phyloP scores from a whole-genome alignment of 2,797 vertebrate species.

The Phoebastria nigripes region DNA sequence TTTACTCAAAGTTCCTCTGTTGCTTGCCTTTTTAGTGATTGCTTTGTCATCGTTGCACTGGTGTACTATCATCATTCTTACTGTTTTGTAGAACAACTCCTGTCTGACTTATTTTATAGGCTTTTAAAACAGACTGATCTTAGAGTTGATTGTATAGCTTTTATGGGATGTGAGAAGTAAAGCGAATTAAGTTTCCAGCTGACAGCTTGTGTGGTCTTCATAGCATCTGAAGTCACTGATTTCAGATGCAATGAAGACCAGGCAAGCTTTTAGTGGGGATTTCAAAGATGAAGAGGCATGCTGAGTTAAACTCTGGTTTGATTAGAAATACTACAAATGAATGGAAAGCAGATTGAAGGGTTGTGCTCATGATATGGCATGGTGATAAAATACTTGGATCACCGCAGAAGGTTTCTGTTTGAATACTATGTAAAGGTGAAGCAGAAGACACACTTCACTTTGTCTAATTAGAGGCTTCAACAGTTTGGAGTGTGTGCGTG shows the following conservation, averaged over 20 bases:
- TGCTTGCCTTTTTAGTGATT: not conserved
- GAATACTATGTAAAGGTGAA: not conserved
- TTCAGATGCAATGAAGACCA: not conserved
- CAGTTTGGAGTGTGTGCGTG: not conserved
- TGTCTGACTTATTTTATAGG: not conserved
- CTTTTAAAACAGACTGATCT: not conserved
- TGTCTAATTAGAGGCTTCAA: not conserved
- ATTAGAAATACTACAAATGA: not conserved
- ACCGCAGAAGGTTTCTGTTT: not conserved
- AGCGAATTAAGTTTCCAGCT: not conserved
- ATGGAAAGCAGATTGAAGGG: not conserved
- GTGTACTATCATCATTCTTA: not conserved
- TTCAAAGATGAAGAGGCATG: not conserved
- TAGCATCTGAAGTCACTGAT: not conserved
- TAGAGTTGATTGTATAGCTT: not conserved
- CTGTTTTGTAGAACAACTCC: not conserved
- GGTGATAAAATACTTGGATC: not conserved
- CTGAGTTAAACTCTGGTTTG: not conserved
- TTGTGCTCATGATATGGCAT: not conserved
- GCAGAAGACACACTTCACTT: not conserved
- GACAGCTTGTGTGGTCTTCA: not conserved
- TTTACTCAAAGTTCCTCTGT: not conserved
- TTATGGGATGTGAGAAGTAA: not conserved
- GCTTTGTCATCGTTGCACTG: not conserved
- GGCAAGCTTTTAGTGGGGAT: not conserved